Conservation (phyloP, 2,888 invertebrate species). For the Drosophila stalkeri region DNA sequence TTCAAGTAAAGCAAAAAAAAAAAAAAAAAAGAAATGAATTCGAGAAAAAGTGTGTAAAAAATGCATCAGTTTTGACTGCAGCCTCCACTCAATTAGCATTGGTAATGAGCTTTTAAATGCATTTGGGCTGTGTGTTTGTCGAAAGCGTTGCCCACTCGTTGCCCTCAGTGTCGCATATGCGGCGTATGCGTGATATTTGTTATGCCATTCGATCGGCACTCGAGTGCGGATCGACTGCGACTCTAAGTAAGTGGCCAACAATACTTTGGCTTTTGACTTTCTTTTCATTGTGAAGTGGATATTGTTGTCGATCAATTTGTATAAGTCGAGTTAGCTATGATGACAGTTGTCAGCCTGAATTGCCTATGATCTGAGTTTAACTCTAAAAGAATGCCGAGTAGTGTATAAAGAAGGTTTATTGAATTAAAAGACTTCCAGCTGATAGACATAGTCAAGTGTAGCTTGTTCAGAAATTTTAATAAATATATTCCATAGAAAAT, state of each 20-base stretch:
- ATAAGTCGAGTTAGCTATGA: background rate
- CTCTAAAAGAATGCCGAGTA: background rate
- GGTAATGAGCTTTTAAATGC: slow-evolving; percentile 78
- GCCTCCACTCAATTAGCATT: slow-evolving; percentile 69
- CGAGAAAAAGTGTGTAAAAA: slow-evolving; percentile 11
- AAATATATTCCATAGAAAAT: too few species aligned
- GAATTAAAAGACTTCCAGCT: background rate
- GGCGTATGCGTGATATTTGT: slow-evolving; percentile 71
- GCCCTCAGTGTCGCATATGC: slow-evolving; percentile 39
- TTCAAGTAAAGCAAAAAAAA: background rate
- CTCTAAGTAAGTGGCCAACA: slow-evolving; percentile 33
- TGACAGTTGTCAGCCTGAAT: slow-evolving; percentile 5
- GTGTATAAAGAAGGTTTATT: background rate
- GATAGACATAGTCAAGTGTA: background rate
- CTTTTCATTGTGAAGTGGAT: slow-evolving; percentile 35
- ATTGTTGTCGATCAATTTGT: slow-evolving; percentile 8
- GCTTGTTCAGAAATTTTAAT: background rate
- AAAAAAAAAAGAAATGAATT: slow-evolving; percentile 8
- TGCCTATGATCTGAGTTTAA: background rate
- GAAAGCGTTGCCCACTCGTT: slow-evolving; percentile 52
- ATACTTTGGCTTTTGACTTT: slow-evolving; percentile 41
- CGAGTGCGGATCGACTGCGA: slow-evolving; percentile 12
- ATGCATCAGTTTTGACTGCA: slow-evolving; percentile 26
- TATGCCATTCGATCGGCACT: slow-evolving; percentile 27
- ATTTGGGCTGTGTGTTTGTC: slow-evolving; percentile 61